Conservation (phyloP, 2,113 vertebrate species). For the Tetraodon nigroviridis region DNA sequence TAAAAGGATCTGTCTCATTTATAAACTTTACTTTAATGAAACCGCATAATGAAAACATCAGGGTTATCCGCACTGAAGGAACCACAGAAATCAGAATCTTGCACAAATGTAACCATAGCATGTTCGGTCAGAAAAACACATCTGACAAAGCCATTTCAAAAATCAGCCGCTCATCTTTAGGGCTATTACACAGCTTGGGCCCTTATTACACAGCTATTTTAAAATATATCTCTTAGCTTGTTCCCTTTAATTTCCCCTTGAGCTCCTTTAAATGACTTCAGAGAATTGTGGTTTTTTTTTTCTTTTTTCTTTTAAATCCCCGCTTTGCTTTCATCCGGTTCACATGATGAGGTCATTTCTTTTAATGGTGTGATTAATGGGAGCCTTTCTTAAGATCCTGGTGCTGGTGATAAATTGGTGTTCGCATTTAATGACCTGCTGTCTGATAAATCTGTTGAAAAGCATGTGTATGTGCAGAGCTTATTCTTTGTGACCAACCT, state of each 20-base stretch:
- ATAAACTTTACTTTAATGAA: slow-evolving; percentile 7
- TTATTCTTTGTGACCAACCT: too few species aligned
- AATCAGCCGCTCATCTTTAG: slow-evolving; percentile 57
- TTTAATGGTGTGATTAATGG: slow-evolving; percentile 63
- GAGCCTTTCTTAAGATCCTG: slow-evolving; percentile 36
- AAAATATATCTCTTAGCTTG: slow-evolving; percentile 64
- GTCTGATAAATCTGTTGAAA: slow-evolving; percentile 52
- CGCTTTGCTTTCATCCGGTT: slow-evolving; percentile 25
- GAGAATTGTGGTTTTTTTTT: slow-evolving; percentile 41
- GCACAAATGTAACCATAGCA: slow-evolving; percentile 39
- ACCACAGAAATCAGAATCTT: slow-evolving; percentile 50
- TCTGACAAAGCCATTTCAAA: slow-evolving; percentile 65
- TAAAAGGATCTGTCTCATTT: background rate
- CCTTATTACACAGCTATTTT: slow-evolving; percentile 68
- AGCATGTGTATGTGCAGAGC: slow-evolving; percentile 1
- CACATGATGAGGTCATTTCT: slow-evolving; percentile 55
- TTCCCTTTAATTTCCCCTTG: slow-evolving; percentile 66
- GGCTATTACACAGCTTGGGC: slow-evolving; percentile 58
- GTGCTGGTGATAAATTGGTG: slow-evolving; percentile 55
- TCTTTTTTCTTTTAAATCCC: slow-evolving; percentile 23
- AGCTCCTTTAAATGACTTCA: slow-evolving; percentile 68
- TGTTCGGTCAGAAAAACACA: slow-evolving; percentile 57
- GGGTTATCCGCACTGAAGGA: slow-evolving; percentile 39
- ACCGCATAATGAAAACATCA: slow-evolving; percentile 31
- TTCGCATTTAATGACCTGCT: slow-evolving; percentile 52